phyloP scores from a whole-genome alignment of 2,797 vertebrate species.

The Pseudomugil tenellus region DNA sequence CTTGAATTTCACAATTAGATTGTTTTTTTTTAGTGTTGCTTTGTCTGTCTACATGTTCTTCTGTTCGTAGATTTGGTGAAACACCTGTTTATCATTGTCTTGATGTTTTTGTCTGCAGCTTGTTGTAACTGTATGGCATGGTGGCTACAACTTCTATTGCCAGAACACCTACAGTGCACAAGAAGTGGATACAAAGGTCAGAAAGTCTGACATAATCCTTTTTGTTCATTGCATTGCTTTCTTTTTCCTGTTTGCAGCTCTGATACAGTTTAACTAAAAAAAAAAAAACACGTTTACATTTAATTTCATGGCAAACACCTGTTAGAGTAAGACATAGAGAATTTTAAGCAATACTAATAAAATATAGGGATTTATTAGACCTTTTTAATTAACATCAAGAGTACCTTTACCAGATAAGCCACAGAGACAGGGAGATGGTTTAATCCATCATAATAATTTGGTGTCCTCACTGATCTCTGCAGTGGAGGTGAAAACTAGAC shows the following conservation, averaged over 20 bases:
- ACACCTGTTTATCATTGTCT: background rate
- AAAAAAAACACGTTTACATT: background rate
- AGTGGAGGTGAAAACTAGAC: conserved; percentile 44
- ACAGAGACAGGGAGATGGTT: conserved; percentile 35
- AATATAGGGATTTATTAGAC: background rate
- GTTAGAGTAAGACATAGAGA: background rate
- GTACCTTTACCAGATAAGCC: background rate
- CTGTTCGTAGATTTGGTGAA: background rate
- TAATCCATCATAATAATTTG: conserved; percentile 56
- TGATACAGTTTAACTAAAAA: background rate
- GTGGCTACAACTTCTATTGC: conserved; percentile 94
- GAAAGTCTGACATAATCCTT: background rate
- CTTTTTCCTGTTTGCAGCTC: conserved; percentile 2
- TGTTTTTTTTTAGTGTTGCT: background rate
- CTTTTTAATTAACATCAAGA: background rate
- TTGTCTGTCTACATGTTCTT: background rate
- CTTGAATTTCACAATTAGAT: background rate
- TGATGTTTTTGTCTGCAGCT: conserved; percentile 80
- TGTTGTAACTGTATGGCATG: conserved; percentile 86
- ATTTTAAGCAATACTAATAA: background rate
- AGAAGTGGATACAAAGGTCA: conserved; percentile 89
- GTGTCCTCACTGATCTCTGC: conserved; percentile 15
- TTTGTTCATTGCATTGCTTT: conserved; percentile 7
- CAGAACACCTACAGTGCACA: conserved; percentile 90
- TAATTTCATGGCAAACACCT: background rate